Conservation (phyloP, 2,797 vertebrate genomes). For the Chiroxiphia lanceolata region DNA sequence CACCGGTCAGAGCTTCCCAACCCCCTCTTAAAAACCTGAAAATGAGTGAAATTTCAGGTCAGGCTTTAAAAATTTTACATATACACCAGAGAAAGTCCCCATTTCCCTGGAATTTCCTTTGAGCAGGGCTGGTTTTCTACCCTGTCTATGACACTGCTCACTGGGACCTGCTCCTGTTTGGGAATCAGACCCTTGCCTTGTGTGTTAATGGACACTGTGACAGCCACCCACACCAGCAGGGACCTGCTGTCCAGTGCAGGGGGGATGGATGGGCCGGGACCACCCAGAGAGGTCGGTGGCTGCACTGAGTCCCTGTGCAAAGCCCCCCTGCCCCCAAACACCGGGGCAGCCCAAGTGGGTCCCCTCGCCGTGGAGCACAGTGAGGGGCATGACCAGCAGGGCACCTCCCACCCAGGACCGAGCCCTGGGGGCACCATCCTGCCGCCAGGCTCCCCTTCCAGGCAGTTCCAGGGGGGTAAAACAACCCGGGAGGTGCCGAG, state of each 20-base stretch:
- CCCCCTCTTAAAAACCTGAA: background rate
- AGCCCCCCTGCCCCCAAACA: background rate
- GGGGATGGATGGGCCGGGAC: background rate
- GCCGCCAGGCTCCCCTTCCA: background rate
- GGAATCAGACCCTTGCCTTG: background rate
- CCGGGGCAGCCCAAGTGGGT: background rate
- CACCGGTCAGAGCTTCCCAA: background rate
- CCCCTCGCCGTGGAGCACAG: rapidly evolving
- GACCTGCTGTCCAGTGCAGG: rapidly evolving
- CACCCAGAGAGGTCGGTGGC: rapidly evolving
- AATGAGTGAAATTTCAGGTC: background rate
- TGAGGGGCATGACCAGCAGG: rapidly evolving
- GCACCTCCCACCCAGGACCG: rapidly evolving
- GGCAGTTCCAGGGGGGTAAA: background rate
- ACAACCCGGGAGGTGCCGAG: rapidly evolving
- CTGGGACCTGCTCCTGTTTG: background rate
- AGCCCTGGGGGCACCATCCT: background rate
- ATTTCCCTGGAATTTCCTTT: background rate
- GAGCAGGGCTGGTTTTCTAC: background rate
- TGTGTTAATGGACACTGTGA: background rate
- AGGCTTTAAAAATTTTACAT: background rate
- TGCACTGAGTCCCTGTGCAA: background rate
- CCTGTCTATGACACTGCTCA: rapidly evolving
- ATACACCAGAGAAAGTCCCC: background rate
- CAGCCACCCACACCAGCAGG: background rate